Conservation (phyloP, 2,797 vertebrate species). For the Pristis pectinata region DNA sequence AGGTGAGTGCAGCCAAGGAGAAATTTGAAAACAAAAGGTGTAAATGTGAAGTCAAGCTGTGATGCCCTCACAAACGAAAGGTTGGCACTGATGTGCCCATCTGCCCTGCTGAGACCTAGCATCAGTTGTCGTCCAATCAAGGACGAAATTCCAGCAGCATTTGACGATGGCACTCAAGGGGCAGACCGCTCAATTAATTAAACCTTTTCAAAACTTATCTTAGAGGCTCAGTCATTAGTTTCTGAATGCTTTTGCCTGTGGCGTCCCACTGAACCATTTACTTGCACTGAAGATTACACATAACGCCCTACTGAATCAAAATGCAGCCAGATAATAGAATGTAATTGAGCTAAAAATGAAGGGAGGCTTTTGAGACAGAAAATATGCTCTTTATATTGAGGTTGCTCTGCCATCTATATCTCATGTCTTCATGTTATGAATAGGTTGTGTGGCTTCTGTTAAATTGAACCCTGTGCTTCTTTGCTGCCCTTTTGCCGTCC, state of each 20-base stretch:
- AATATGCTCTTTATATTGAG: background rate
- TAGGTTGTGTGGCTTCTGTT: background rate
- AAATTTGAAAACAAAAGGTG: too few relatives aligned
- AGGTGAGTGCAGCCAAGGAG: too few relatives aligned
- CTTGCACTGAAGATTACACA: background rate
- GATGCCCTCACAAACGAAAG: too few relatives aligned
- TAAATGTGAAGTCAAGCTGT: too few relatives aligned
- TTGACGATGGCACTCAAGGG: background rate
- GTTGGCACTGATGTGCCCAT: background rate
- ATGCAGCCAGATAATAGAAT: background rate
- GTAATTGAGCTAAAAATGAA: background rate
- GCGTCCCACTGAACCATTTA: background rate
- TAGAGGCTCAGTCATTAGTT: conserved; percentile 22
- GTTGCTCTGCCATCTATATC: background rate
- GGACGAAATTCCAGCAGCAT: background rate
- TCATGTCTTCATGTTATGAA: background rate
- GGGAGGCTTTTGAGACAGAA: background rate
- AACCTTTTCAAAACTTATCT: background rate
- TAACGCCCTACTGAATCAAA: background rate
- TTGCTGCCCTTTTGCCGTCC: background rate
- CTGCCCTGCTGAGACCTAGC: background rate
- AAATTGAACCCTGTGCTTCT: background rate
- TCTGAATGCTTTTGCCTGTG: background rate
- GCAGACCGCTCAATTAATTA: background rate
- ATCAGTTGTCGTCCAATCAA: background rate